phyloP scores from a whole-genome alignment of 2,797 vertebrate genomes.

The Taenioides sp. region DNA sequence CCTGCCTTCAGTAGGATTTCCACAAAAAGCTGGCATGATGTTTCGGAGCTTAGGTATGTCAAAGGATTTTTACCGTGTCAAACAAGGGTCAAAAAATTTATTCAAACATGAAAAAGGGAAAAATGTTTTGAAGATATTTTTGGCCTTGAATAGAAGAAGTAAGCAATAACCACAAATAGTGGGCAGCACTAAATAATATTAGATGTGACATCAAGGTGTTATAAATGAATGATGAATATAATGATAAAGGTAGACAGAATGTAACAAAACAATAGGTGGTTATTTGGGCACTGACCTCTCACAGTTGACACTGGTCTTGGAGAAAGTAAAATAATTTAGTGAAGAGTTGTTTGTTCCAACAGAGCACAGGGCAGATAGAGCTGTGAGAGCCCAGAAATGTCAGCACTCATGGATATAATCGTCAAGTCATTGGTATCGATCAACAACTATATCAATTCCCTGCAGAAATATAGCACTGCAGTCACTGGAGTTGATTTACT shows the following conservation, averaged over 20 bases:
- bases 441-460: conserved; percentile 25
- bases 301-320: not conserved
- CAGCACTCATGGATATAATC: conserved; percentile 18
- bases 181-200: not conserved
- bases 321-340: conserved; percentile 18
- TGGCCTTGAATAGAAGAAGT: not conserved
- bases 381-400: conserved; percentile 25
- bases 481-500: conserved; percentile 22
- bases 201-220: not conserved
- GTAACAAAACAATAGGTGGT: not conserved
- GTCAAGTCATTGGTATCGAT: conserved; percentile 21
- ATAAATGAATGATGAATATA: too few relatives aligned
- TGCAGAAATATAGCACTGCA: conserved; percentile 11
- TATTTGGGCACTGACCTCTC: not conserved
- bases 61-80: not conserved
- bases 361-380: conserved; percentile 17
- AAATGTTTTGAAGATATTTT: not conserved
- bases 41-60: not conserved
- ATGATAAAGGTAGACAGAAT: not conserved
- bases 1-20: not conserved
- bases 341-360: conserved; percentile 26
- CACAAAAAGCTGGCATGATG: not conserved
- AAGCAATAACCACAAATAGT: not conserved
- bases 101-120: not conserved
- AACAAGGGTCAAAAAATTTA: not conserved